Evolutionary conservation across 1,140 invertebrate species (phyloP), one percentile per base, ranked within the genome.

Genomic region (Steinernema feltiae): DNA sequence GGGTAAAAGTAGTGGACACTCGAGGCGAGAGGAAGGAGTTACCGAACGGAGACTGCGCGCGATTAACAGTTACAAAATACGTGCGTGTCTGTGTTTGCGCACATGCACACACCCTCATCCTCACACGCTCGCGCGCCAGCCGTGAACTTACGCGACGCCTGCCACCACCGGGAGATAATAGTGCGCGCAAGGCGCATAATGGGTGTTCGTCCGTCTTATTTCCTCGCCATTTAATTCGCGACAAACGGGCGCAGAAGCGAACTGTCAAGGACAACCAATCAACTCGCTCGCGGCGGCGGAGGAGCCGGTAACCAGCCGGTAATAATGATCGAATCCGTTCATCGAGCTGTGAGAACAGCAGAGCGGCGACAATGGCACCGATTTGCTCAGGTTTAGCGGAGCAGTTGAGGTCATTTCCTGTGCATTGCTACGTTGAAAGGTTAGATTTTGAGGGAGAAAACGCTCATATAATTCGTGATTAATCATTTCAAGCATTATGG

Each of bases 151-250:
- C 24, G 53, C 53, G 53, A 12, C 53, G 53, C 24, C 24, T 63
- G 12, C 53, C 53, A 63, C 12, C n/a, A n/a, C n/a, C n/a, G n/a
- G 7, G 53, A 63, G 53, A 63, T 63, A 63, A 63, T 63, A 63
- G 53, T 27, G 53, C 24, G 7, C 53, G 24, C n/a, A n/a, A n/a
- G n/a, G n/a, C n/a, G n/a, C n/a, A n/a, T 63, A 63, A 63, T 63
- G 53, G 2, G 53, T 63, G 53, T 63, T 63, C 53, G 53, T 3
- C 24, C 53, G 53, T 63, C 53, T 63, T 63, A 63, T 63, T 63
- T 63, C 53, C 53, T 63, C 53, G 24, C 53, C 53, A 63, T 63
- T 63, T 63, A 63, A 63, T 63, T 63, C 53, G 53, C 53, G 53
- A 63, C 53, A 63, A 63, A 63, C 53, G 53, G 7, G 53, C 12